Percentiles rank a stretch among this genome's conserved stretches.
These are phyloP conservation scores for Gonioctena quinquepunctata DNA, from an alignment of 1,140 invertebrate species.

Conservation along the genomic window DNA sequence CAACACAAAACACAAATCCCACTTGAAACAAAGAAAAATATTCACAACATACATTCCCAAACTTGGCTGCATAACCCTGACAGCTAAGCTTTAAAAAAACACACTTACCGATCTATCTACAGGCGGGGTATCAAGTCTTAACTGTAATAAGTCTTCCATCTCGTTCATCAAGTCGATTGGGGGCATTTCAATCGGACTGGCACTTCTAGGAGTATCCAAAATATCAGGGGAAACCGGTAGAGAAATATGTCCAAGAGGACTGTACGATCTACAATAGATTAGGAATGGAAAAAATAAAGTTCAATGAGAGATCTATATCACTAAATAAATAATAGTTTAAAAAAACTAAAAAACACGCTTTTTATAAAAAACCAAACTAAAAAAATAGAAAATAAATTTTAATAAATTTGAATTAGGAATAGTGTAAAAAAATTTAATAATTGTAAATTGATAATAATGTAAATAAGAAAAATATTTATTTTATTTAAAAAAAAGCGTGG, in stretches of 20 bases:
- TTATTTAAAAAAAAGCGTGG: no score
- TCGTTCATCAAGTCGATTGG: constrained; percentile 69
- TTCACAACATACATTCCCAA: background rate
- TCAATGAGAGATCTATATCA: no score
- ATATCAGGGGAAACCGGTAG: constrained; percentile 59
- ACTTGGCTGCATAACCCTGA: background rate
- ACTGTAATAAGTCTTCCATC: constrained; percentile 65
- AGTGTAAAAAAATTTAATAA: no score
- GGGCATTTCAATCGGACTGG: constrained; percentile 56
- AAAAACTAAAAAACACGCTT: no score
- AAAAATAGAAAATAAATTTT: no score
- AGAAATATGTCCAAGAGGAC: constrained; percentile 56
- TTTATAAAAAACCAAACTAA: no score
- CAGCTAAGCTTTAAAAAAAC: background rate
- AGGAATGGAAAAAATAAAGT: no score
- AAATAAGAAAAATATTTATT: no score
- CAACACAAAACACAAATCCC: background rate
- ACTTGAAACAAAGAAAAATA: background rate
- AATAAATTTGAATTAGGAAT: no score
- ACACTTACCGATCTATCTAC: constrained; percentile 63
- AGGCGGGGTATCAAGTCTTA: constrained; percentile 57
- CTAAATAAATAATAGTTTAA: no score
- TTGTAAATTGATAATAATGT: no score
- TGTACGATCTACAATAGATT: constrained; percentile 58
- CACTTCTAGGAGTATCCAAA: constrained; percentile 55